These are phyloP conservation scores for Coenonympha glycerion DNA, from an alignment of 2,888 invertebrate species.

Conservation along the genomic window DNA sequence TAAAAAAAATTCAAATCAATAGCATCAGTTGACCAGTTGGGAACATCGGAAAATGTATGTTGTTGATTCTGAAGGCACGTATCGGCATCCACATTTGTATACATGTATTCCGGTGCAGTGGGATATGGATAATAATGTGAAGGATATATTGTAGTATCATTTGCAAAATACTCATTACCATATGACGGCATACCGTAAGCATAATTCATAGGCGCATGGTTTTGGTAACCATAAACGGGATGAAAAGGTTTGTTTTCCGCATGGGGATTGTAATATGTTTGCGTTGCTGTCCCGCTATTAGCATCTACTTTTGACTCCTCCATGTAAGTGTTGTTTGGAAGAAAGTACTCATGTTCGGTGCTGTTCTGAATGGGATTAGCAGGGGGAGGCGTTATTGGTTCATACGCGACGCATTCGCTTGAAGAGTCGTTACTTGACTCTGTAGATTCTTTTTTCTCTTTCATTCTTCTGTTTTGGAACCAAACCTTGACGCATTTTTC, in stretches of 20 bases:
- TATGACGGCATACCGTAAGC: not conserved
- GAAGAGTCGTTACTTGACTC: conserved; percentile 47
- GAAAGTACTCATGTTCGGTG: not conserved
- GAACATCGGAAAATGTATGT: not conserved
- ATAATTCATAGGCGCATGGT: conserved; percentile 1
- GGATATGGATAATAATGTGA: conserved; percentile 42
- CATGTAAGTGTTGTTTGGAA: not conserved
- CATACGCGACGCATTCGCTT: conserved; percentile 10
- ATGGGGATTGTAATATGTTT: conserved; percentile 1
- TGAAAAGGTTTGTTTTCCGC: conserved; percentile 2
- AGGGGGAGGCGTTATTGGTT: conserved; percentile 21
- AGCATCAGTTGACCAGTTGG: conserved; percentile 28
- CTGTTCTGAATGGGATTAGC: not conserved
- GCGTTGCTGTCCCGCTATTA: not conserved
- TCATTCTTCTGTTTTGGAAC: conserved; percentile 90
- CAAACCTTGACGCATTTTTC: conserved; percentile 87
- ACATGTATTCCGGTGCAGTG: conserved; percentile 13
- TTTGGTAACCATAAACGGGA: conserved; percentile 12
- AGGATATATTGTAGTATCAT: conserved; percentile 37
- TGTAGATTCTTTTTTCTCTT: conserved; percentile 75
- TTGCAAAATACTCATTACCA: conserved; percentile 18
- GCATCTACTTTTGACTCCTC: not conserved
- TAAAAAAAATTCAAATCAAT: conserved; percentile 30
- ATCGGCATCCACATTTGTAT: conserved; percentile 6
- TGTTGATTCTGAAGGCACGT: not conserved